Evolutionary conservation across 1,140 invertebrate genomes (phyloP), one percentile per base, ranked within the genome.

Genomic region (Drosophila nigrodunni): DNA sequence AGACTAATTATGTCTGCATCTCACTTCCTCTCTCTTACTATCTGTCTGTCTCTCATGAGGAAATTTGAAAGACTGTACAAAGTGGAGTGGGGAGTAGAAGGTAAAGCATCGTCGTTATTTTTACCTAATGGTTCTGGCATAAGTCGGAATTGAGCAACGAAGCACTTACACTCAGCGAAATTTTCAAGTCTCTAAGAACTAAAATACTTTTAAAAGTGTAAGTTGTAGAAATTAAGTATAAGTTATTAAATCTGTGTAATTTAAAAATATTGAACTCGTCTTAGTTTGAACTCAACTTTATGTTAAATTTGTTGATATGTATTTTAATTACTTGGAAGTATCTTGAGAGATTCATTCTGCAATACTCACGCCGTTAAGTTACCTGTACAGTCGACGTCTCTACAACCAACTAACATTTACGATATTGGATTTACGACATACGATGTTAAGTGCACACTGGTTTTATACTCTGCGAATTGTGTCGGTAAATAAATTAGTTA

Each of bases 1-100:
- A 47, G 66, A 79, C 75, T 82, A 82, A 82, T 79, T 82, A 82
- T 35, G 41, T 39, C 47, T 54, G 25, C 13, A 30, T 6, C 25
- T 30, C 25, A 5, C 25, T 30, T 2, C 6, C 25, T 30, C 25
- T 30, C 25, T 5, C 25, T 3, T 6, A 5, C 25, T 30, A 2
- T 5, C 25, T 25, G 25, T 25, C 25, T 25, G 34, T 47, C 25
- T 49, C 39, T 55, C 35, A 34, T 52, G 66, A 49, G 25, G 39
- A 57, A 75, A 54, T 43, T 74, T 61, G 47, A 58, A 69, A 41
- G 3, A n/a, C 11, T 2, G 37, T 59, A 34, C 61, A 41, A 54
- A 71, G 46, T 54, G 44, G 57, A 62, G 35, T 21, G 52, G 2
- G 15, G 3, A 25, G 59, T 7, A 13, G 55, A 8, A 5, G 2